Base-by-base conservation (phyloP, 2,888 invertebrate genomes). In the Amiota minor region DNA sequence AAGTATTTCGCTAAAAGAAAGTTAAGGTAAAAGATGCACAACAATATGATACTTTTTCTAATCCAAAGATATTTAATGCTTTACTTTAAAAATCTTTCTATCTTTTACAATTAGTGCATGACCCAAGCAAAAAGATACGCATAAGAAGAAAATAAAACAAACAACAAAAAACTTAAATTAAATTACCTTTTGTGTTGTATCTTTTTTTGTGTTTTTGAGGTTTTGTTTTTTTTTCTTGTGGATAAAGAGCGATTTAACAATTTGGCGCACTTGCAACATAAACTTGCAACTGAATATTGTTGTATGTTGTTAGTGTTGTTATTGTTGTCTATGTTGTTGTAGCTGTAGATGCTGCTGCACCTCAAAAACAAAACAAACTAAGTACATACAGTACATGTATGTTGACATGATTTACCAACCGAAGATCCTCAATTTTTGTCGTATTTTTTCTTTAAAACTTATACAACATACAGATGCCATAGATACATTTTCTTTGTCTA, bases 401-500 rank as follows among this genome's bases (percentile, higher is more conserved):
- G 49, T 67, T 67, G 72, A 56, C 72, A 56, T 67, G 67, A 45
- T 59, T 55, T 56, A 50, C 68, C 46, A 68, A 50, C 50, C 71
- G 61, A 50, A 67, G 67, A 67, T 67, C 67, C 67, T 67, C 65
- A 65, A 61, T 71, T 70, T 18, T 61, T 49, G 23, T 47, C 47
- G 18, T 50, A 47, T n/a, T 70, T 70, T 45, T 67, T 67, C 49
- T 67, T n/a, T 49, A 1, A 9, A 11, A 12, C 16, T 50, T 20
- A 14, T 18, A 49, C 12, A 49, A 18, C 45, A 69, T 56, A 68
- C 72, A 20, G 16, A 59, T 20, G 4, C 18, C 16, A 20, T 35
- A 35, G 35, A 35, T 35, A 35, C 77, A 77, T 78, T 78, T 78
- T 78, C 76, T 78, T 71, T 71, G 77, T 78, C 76, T 78, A 72